These are phyloP conservation scores for Poecilia gillii DNA, from an alignment of 2,797 vertebrate species.

Conservation along the genomic window DNA sequence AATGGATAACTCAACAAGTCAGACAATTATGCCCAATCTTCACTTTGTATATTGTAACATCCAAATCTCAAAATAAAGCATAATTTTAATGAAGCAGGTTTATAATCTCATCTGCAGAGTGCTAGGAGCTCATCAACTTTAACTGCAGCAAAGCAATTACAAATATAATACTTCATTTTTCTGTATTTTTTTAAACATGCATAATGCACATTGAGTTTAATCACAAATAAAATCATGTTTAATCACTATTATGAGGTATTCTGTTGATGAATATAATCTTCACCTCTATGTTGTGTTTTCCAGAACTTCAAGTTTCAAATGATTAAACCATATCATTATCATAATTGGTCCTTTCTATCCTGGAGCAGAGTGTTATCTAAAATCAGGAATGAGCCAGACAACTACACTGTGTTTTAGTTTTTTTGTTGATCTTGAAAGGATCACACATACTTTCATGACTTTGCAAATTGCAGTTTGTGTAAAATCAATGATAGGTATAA, in stretches of 20 bases:
- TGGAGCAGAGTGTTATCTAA: not conserved
- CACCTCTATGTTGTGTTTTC: not conserved
- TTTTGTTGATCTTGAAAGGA: not conserved
- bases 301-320: not conserved
- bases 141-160: not conserved
- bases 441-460: not conserved
- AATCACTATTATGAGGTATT: not conserved
- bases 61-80: not conserved
- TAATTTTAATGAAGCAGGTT: not conserved
- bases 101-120: not conserved
- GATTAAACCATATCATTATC: not conserved
- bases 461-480: conserved; percentile 1
- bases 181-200: no score
- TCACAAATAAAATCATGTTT: not conserved
- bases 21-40: not conserved
- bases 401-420: not conserved
- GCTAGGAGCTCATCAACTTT: not conserved
- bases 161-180: not conserved
- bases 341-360: not conserved
- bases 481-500: conserved; percentile 4
- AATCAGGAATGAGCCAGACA: not conserved
- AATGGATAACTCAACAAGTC: not conserved
- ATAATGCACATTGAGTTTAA: no score
- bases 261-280: not conserved
- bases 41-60: not conserved